Evolutionary conservation across 2,797 vertebrate species (phyloP), one percentile per base, ranked within the genome.

Genomic region (Chromobotia macracanthus): DNA sequence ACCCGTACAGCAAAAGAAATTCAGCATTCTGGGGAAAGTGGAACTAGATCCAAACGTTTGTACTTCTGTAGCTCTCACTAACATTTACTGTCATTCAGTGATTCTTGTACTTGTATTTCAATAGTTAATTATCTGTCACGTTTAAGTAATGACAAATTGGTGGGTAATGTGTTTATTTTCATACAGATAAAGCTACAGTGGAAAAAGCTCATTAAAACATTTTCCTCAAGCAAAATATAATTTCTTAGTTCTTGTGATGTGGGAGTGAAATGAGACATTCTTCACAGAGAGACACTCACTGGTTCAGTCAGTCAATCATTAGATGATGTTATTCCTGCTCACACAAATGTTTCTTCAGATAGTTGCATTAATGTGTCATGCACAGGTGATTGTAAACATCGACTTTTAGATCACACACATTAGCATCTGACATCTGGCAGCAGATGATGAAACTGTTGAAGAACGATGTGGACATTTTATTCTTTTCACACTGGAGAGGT

Each of bases 371-470:
- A 4, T 4, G 28, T 5, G 50, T 63, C 51, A 11, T 13, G 2
- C 25, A 3, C 15, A 15, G 4, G 25, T 9, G 65, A 56, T 19
- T 23, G 64, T 65, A 48, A 72, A 31, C 41, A 71, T 23, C 63
- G 81, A 74, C 64, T 77, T 82, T 80, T 82, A 80, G 73, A 7
- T 1, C 8, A 11, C 25, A 75, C 82, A 56, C 72, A 25, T 79
- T 79, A 73, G 35, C 12, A 44, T 74, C 55, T 65, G 70, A 4
- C 77, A 81, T 65, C 65, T 56, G 15, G 60, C 35, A 31, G 35
- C 28, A n/a, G 58, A 65, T 79, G 74, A 81, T 67, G 75, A 19
- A 67, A 72, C 19, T 1, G 50, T 9, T 48, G 55, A 35, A 70
- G 61, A 66, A 64, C 61, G 65, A 70, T 76, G 53, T 28, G 68